Evolutionary conservation across 2,888 invertebrate species (phyloP), one percentile per base, ranked within the genome.

Genomic region (Alloplasta piceator): DNA sequence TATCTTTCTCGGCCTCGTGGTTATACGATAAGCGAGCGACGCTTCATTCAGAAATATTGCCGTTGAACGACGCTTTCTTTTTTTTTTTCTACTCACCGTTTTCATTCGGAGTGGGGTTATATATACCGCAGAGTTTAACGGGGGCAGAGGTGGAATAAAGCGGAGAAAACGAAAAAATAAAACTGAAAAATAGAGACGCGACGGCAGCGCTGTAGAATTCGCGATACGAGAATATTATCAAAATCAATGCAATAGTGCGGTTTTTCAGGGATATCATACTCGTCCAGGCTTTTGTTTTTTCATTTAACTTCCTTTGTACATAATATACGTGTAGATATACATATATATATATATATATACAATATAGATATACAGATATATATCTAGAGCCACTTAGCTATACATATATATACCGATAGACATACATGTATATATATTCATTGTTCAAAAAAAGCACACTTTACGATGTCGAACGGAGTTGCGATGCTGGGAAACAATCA

Each of bases 201-300:
- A 81, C 71, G 82, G 87, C 88, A 87, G 88, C 88, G 88, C 87
- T 87, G 85, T 85, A 77, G 83, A 74, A 79, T 79, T 80, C 83
- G 82, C 70, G 73, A 61, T 46, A 26, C 78, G 79, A 85, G 86
- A 84, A 85, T 87, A 87, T 74, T 74, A 88, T 89, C 87, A 88
- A 89, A 88, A 89, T 90, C 88, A 88, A 89, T 89, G 89, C 87
- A 86, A 85, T 85, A 83, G 87, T 85, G 86, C 83, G 82, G 80
- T 82, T 78, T 82, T 84, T 84, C 79, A 60, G 55, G 78, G 72
- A 67, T 72, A 82, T 60, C 67, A 70, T 75, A 7, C n/a, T 77
- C 74, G 80, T 77, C 73, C 82, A 66, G 73, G 80, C 70, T 80
- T 55, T 70, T 77, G 66, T 68, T 61, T 61, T 61, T 43, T 26